phyloP scores from a whole-genome alignment of 2,113 vertebrate genomes.

The Triplophysa tibetana region DNA sequence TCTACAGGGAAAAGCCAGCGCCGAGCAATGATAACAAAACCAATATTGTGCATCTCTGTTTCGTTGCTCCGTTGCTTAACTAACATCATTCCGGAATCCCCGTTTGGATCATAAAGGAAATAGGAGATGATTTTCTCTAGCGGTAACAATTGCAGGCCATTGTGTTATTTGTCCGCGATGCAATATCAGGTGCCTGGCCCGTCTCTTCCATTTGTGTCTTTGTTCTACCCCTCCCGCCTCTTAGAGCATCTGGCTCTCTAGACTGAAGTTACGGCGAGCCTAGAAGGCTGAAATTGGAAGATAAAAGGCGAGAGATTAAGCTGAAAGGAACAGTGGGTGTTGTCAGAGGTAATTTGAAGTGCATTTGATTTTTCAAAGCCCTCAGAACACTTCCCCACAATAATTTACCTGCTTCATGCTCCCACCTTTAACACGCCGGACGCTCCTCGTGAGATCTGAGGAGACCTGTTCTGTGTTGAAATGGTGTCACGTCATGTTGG shows the following conservation, averaged over 20 bases:
- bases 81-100: conserved; percentile 29
- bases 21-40: neutral
- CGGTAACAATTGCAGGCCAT: conserved; percentile 5
- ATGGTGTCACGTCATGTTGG: conserved; percentile 43
- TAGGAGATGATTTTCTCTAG: conserved; percentile 14
- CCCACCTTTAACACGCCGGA: conserved; percentile 42
- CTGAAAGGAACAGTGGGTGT: conserved; percentile 52
- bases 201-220: conserved; percentile 26
- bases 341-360: conserved; percentile 63
- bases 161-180: neutral
- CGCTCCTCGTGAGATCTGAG: conserved; percentile 11
- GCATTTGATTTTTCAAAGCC: conserved; percentile 58
- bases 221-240: conserved; percentile 32
- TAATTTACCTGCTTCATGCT: conserved; percentile 50
- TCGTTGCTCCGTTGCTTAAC: neutral
- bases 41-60: neutral
- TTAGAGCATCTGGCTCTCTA: conserved; percentile 12
- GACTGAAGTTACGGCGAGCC: conserved; percentile 31
- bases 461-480: conserved; percentile 49
- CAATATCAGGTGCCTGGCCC: conserved; percentile 18
- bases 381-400: conserved; percentile 33
- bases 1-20: conserved; percentile 21
- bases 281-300: conserved; percentile 34
- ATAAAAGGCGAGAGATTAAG: conserved; percentile 65
- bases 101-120: conserved; percentile 53